phyloP scores from a whole-genome alignment of 2,797 vertebrate species.

The Dallia pectoralis region DNA sequence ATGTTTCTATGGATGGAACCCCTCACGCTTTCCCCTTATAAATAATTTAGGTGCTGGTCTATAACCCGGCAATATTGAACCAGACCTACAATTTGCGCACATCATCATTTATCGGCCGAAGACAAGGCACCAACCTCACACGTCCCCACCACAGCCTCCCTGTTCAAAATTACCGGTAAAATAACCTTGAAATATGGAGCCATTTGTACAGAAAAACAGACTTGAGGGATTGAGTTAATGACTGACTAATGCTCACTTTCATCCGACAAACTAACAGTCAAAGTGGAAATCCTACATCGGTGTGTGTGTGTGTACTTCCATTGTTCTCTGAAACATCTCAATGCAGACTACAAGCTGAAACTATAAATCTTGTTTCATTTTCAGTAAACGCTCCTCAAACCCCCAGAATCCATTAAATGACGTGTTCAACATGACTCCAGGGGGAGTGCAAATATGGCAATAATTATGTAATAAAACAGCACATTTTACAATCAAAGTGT shows the following conservation, averaged over 20 bases:
- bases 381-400: slow-evolving; percentile 37
- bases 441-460: slow-evolving; percentile 56
- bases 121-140: background rate
- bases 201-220: background rate
- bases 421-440: slow-evolving; percentile 55
- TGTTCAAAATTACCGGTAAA: slow-evolving; percentile 23
- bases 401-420: slow-evolving; percentile 56
- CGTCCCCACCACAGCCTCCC: slow-evolving; percentile 25
- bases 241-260: background rate
- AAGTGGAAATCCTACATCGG: background rate
- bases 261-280: background rate
- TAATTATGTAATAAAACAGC: slow-evolving; percentile 55
- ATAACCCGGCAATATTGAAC: slow-evolving; percentile 37
- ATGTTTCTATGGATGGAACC: slow-evolving; percentile 32
- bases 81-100: slow-evolving; percentile 55
- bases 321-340: slow-evolving; percentile 1
- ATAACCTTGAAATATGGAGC: background rate
- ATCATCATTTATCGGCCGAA: slow-evolving; percentile 60
- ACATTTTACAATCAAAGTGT: slow-evolving; percentile 49
- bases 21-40: slow-evolving; percentile 41
- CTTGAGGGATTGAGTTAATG: background rate
- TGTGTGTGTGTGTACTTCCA: background rate
- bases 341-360: slow-evolving; percentile 41
- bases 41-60: slow-evolving; percentile 52
- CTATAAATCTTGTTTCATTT: slow-evolving; percentile 39